A percentile compares a stretch with the other conserved stretches of the same genome.
Evolutionary conservation across 2,113 vertebrate species (phyloP).

Genomic region (Labrus mixtus): DNA sequence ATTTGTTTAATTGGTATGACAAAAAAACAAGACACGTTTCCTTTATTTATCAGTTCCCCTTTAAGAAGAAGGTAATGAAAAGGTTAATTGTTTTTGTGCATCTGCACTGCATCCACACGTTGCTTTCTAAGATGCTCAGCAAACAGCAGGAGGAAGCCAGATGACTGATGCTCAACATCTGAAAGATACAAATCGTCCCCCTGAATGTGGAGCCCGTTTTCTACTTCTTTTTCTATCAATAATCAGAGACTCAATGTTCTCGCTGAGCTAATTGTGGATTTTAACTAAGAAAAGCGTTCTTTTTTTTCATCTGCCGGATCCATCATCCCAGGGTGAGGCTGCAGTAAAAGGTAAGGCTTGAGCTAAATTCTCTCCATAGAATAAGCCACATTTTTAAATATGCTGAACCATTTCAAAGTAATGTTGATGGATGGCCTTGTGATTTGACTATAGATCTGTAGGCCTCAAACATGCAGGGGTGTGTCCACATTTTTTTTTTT

Average conservation of each 20-base stretch:
- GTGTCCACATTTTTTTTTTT: background rate
- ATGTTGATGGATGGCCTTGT: background rate
- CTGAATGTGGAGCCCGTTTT: background rate
- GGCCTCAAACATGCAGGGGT: background rate
- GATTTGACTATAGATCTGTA: background rate
- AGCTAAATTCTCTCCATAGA: background rate
- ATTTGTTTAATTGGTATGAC: too few relatives aligned
- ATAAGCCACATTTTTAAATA: background rate
- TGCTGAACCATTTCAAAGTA: background rate
- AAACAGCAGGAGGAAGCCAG: constrained; percentile 5
- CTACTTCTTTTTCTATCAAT: background rate
- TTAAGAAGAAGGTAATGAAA: background rate
- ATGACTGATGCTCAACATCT: background rate
- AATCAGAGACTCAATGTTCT: background rate
- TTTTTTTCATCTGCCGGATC: background rate
- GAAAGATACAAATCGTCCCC: background rate
- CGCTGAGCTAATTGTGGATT: background rate
- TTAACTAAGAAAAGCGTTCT: background rate
- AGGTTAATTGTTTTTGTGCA: constrained; percentile 38
- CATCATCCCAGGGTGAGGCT: constrained; percentile 18
- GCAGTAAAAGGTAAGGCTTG: constrained; percentile 45
- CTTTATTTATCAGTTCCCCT: too few relatives aligned
- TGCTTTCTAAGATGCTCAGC: constrained; percentile 23
- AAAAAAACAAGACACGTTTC: too few relatives aligned
- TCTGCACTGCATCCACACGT: background rate